Base-by-base conservation (phyloP, 2,888 invertebrate genomes). In the Sinodicranocentrus sp. region DNA sequence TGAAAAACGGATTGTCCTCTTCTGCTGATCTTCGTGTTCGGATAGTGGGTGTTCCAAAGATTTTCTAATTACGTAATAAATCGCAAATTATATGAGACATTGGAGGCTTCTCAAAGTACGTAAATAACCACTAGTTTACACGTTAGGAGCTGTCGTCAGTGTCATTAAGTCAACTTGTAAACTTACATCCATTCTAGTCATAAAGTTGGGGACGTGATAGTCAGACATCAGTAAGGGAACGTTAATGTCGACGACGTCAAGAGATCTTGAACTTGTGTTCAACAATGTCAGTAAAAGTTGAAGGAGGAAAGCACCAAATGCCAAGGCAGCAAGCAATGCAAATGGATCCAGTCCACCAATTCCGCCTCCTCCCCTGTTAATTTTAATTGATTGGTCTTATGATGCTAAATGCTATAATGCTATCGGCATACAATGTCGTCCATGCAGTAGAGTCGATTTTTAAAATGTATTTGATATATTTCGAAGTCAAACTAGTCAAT, bases 171-270 rank as follows among this genome's bases (percentile, higher is more conserved):
- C 1, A 44, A 15, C 19, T 72, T 19, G 17, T 68, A 43, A 28
- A 82, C 89, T 89, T 89, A 89, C 89, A 85, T 89, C 89, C 76
- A 87, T 84, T 59, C 85, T 82, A 54, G 85, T 87, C 87, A 87
- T 86, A 44, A 88, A 84, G 71, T 84, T 87, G 25, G 89, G 89
- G 33, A 89, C 83, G 59, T 89, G 87, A 82, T 86, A 88, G 86
- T 89, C 89, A 80, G 89, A 89, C 84, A 89, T 73, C 80, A 86
- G 54, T 26, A 89, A 79, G 8, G 89, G 89, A 3, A 87, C 86
- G 80, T 88, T 89, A 23, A 89, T 75, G 85, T 89, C 88, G 76
- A 86, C 86, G 63, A 88, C 88, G 86, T 88, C 88, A 67, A 89
- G 86, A 8, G 89, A 89, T 70, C 89, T 82, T 15, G 86, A 79